Conservation (phyloP, 2,888 invertebrate genomes). For the Myopa testacea region DNA sequence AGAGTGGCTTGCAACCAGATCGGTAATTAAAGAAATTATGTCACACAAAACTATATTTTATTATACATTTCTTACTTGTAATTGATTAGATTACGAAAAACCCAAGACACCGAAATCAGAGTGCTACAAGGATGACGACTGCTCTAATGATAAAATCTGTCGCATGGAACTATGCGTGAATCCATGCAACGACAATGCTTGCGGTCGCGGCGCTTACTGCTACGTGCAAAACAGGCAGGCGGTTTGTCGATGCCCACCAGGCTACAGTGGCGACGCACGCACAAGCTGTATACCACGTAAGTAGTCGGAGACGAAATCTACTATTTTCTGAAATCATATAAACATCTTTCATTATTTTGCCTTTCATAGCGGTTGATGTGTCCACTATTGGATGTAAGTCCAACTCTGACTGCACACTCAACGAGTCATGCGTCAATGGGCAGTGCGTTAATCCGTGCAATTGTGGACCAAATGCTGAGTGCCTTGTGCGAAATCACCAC, state of each 20-base stretch:
- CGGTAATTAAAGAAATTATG: slow-evolving; percentile 63
- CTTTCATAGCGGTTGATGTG: slow-evolving; percentile 70
- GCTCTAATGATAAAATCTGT: slow-evolving; percentile 80
- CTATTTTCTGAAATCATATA: not conserved
- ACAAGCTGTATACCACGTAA: slow-evolving; percentile 84
- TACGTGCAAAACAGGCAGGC: slow-evolving; percentile 81
- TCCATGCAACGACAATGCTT: slow-evolving; percentile 80
- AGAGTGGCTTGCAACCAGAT: slow-evolving; percentile 78
- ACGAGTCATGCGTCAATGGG: slow-evolving; percentile 85
- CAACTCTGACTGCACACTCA: slow-evolving; percentile 83
- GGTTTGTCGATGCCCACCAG: slow-evolving; percentile 83
- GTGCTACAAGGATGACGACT: slow-evolving; percentile 84
- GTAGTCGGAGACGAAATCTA: slow-evolving; percentile 55
- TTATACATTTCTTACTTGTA: not conserved
- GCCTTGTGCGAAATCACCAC: slow-evolving; percentile 84
- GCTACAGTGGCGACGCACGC: slow-evolving; percentile 80
- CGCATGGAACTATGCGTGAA: slow-evolving; percentile 81
- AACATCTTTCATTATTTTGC: too few species aligned
- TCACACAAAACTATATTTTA: not conserved
- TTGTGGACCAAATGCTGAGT: slow-evolving; percentile 86
- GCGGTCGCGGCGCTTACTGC: slow-evolving; percentile 85
- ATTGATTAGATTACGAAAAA: slow-evolving; percentile 36
- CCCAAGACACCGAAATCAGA: slow-evolving; percentile 70
- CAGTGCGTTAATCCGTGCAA: slow-evolving; percentile 86
- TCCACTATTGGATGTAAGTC: slow-evolving; percentile 80